These are phyloP conservation scores for Temnothorax nylanderi DNA, from an alignment of 1,140 invertebrate species.

Conservation along the genomic window DNA sequence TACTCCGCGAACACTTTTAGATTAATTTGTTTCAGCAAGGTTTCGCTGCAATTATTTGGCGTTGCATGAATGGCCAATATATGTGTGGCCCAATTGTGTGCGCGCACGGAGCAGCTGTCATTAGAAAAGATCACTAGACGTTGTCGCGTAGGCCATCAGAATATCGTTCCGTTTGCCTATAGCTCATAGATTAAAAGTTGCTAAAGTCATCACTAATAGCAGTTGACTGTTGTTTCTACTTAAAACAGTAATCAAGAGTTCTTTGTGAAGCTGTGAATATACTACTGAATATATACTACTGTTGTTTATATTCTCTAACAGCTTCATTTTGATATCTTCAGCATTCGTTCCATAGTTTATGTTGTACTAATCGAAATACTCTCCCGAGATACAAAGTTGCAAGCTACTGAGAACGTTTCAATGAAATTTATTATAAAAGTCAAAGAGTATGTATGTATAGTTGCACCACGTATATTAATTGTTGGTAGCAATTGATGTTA, in stretches of 20 bases:
- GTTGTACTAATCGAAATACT: conserved; percentile 26
- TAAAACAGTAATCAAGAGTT: conserved; percentile 50
- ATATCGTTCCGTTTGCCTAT: not conserved
- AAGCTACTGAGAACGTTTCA: conserved; percentile 42
- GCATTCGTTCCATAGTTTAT: conserved; percentile 29
- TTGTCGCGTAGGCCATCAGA: conserved; percentile 33
- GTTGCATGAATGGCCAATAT: conserved; percentile 84
- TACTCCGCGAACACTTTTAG: conserved; percentile 73
- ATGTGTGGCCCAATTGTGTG: conserved; percentile 79
- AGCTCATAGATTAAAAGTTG: conserved; percentile 43
- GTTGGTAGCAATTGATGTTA: conserved; percentile 6
- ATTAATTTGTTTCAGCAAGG: conserved; percentile 85
- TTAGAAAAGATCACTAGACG: conserved; percentile 43
- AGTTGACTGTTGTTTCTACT: conserved; percentile 21
- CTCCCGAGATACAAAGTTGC: conserved; percentile 16
- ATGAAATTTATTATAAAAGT: conserved; percentile 8
- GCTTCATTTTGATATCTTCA: conserved; percentile 32
- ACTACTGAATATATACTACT: conserved; percentile 3
- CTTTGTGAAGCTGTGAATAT: conserved; percentile 21
- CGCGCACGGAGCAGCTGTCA: conserved; percentile 85
- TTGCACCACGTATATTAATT: not conserved
- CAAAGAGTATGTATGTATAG: not conserved
- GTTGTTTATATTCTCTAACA: conserved; percentile 43
- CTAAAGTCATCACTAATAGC: conserved; percentile 37
- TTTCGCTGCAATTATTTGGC: conserved; percentile 84